Evolutionary conservation across 2,113 vertebrate genomes (phyloP), one percentile per base, ranked within the genome.

Genomic region (Phalacrocorax brasilianus): DNA sequence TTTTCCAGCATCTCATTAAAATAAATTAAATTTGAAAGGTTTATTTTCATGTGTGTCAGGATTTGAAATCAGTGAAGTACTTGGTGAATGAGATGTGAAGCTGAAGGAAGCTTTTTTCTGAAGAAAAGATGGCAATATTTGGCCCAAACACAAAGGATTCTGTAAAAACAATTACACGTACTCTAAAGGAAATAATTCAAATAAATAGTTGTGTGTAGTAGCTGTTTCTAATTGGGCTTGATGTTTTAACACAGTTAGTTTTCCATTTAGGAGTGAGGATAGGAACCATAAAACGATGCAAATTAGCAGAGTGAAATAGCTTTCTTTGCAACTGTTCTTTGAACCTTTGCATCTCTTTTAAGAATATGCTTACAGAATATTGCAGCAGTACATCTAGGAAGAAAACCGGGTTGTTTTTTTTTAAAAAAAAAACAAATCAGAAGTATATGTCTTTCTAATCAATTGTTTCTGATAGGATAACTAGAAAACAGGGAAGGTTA

Each of bases 221-320:
- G 33, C 88, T 89, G 56, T 86, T 96, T 82, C 61, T 87, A 82
- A 87, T 92, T 91, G 91, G 50, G 28, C 44, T 89, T 75, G 56
- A 61, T 89, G 83, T 81, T 95, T 95, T 91, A 89, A 65, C 44
- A 42, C 87, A 77, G 78, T 75, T 92, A 76, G 35, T 52, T 94
- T 86, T 91, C 79, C 62, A 58, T 91, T 91, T 91, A 89, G 61
- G 49, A 91, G 40, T 33, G 44, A 94, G 27, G 61, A 81, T 81
- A 78, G 49, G 75, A 96, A 50, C 75, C 87, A 62, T 91, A 88
- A 96, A 96, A 56, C 52, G 14, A 82, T 40, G n/a, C 27, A 91
- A 85, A 87, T 97, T 68, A 92, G 66, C 14, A 4, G 21, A 74
- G 40, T 66, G 53, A 87, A 92, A 76, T 94, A 68, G 83, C 67